Conservation (phyloP, 2,113 vertebrate genomes). For the Notothenia coriiceps region DNA sequence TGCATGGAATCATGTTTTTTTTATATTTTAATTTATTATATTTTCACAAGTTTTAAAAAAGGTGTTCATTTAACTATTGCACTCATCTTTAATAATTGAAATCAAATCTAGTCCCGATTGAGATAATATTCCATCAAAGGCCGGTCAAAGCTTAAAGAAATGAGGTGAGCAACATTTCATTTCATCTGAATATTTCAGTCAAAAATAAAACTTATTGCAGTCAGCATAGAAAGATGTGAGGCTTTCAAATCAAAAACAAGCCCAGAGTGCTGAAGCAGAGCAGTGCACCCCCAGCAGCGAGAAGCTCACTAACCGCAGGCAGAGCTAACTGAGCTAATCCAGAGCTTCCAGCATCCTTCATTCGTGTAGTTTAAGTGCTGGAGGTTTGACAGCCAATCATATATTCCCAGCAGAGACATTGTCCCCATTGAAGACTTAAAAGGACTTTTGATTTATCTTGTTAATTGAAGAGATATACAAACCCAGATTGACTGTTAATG, state of each 20-base stretch:
- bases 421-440: background rate
- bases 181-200: constrained; percentile 50
- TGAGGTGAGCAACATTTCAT: constrained; percentile 42
- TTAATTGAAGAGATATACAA: constrained; percentile 2
- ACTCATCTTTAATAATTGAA: background rate
- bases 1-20: constrained; percentile 76
- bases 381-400: constrained; percentile 23
- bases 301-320: constrained; percentile 66
- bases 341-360: constrained; percentile 40
- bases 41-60: background rate
- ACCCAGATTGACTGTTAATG: constrained; percentile 25
- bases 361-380: background rate
- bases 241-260: constrained; percentile 59
- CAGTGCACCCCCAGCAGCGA: constrained; percentile 63
- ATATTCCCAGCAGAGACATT: constrained; percentile 21
- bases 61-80: background rate
- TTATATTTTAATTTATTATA: constrained; percentile 15
- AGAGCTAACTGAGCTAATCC: constrained; percentile 46
- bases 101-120: constrained; percentile 34
- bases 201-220: constrained; percentile 62
- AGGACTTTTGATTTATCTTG: background rate
- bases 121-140: constrained; percentile 76
- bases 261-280: constrained; percentile 75
- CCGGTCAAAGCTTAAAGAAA: constrained; percentile 68
- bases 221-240: constrained; percentile 55